Evolutionary conservation across 2,113 vertebrate genomes (phyloP).

Genomic region (Nyctereutes procyonoides): DNA sequence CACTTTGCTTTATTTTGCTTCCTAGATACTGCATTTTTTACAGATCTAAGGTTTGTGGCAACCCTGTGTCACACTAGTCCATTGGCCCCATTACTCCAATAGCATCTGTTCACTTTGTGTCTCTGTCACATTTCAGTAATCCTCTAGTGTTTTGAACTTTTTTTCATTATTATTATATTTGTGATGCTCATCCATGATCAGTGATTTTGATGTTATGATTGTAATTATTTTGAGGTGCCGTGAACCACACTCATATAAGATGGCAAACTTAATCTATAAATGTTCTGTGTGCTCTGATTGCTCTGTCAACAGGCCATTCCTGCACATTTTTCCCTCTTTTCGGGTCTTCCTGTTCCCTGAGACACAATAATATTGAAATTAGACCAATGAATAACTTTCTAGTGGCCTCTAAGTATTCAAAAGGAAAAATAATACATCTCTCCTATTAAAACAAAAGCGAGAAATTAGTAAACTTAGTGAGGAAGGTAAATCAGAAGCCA

Average conservation of each 20-base stretch:
- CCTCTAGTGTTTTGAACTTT: background rate
- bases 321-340: background rate
- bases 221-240: background rate
- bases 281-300: background rate
- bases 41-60: background rate
- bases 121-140: background rate
- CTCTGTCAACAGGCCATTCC: background rate
- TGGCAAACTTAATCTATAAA: background rate
- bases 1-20: background rate
- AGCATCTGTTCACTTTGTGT: background rate
- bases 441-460: background rate
- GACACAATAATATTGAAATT: background rate
- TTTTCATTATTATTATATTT: background rate
- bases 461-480: background rate
- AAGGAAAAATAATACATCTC: background rate
- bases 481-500: background rate
- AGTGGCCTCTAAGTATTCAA: background rate
- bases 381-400: background rate
- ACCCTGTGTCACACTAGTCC: background rate
- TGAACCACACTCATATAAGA: background rate
- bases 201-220: background rate
- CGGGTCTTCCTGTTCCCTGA: background rate
- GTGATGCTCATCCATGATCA: background rate
- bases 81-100: background rate
- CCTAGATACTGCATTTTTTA: background rate